Conservation (phyloP, 1,140 invertebrate genomes). For the Euura lappo region DNA sequence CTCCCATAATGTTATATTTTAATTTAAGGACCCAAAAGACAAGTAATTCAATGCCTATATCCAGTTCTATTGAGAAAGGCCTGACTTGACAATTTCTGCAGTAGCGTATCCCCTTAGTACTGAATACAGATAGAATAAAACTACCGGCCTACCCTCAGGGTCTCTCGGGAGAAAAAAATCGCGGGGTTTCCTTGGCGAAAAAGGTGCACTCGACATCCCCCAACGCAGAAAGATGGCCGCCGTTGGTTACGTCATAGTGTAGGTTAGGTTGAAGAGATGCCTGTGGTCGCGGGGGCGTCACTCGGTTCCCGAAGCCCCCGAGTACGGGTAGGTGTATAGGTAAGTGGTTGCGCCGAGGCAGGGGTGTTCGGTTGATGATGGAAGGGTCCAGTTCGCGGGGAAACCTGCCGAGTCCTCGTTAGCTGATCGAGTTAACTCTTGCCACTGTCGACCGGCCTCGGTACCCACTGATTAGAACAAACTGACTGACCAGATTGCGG, state of each 20-base stretch:
- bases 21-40: too few relatives aligned
- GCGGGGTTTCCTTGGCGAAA: neutral
- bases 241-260: neutral
- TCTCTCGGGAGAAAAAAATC: neutral
- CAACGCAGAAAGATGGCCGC: neutral
- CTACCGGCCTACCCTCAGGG: neutral
- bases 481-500: neutral
- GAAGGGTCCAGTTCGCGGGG: neutral
- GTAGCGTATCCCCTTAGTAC: too few relatives aligned
- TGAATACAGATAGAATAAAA: too few relatives aligned
- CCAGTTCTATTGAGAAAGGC: too few relatives aligned
- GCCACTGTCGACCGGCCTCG: neutral
- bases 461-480: neutral
- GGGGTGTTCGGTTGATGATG: neutral
- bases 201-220: neutral
- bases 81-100: too few relatives aligned
- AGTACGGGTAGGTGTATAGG: too few relatives aligned
- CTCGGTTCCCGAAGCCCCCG: too few relatives aligned
- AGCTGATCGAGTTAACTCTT: constrained; percentile 7
- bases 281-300: too few relatives aligned
- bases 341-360: neutral
- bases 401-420: neutral
- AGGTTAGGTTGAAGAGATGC: too few relatives aligned
- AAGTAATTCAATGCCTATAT: too few relatives aligned
- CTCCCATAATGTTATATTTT: too few relatives aligned